phyloP scores from a whole-genome alignment of 2,113 vertebrate genomes.

The Haliaeetus leucogaster region DNA sequence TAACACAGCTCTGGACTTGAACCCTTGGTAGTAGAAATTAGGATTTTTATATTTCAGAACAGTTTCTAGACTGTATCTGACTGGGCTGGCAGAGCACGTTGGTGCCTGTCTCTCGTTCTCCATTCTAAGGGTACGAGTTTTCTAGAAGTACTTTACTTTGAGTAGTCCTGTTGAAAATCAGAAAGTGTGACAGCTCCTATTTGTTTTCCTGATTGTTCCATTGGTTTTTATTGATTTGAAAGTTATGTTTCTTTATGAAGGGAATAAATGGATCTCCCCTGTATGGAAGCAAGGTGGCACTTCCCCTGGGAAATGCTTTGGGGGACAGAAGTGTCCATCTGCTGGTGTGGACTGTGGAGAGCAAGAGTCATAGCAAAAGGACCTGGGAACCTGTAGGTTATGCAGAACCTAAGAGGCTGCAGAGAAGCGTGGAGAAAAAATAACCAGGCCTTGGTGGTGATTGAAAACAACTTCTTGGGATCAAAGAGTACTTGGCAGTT shows the following conservation, averaged over 20 bases:
- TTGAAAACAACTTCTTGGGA: not conserved
- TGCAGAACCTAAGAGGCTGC: not conserved
- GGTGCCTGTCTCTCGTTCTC: not conserved
- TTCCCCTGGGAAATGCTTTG: not conserved
- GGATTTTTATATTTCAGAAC: not conserved
- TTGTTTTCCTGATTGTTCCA: not conserved
- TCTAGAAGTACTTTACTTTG: not conserved
- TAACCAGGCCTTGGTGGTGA: not conserved
- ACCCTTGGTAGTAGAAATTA: not conserved
- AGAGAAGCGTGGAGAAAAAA: not conserved
- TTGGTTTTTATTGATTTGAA: not conserved
- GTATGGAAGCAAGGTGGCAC: not conserved
- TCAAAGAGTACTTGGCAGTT: not conserved
- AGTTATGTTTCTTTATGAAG: not conserved
- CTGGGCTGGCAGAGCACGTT: not conserved
- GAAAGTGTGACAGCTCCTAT: not conserved
- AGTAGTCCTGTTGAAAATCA: not conserved
- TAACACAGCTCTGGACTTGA: not conserved
- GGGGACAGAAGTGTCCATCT: not conserved
- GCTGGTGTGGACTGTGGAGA: not conserved
- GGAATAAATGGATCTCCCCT: not conserved
- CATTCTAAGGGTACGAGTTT: not conserved
- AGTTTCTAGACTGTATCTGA: not conserved
- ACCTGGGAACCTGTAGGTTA: not conserved
- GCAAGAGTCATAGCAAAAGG: not conserved